Base-by-base conservation (phyloP, 2,113 vertebrate species). In the Aegotheles bennettii region DNA sequence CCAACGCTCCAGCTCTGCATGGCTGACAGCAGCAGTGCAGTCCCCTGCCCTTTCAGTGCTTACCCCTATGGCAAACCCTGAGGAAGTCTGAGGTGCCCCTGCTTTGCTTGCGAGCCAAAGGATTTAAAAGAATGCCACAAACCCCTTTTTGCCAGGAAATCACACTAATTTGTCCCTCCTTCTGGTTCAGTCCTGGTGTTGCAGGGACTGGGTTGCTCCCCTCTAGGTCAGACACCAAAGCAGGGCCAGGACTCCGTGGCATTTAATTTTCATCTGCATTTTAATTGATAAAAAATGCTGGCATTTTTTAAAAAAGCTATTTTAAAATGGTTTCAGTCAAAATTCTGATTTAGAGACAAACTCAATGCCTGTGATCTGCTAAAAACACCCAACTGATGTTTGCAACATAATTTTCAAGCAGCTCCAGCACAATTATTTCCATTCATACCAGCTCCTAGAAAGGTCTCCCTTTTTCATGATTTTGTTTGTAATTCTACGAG, bases 401-500 rank as follows among this genome's bases (percentile, higher is more conserved):
- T 26, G 76, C 65, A 79, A 64, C 89, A 59, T 67, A 40, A 92
- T 89, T 78, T 92, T 79, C 80, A 63, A 90, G 88, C 79, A 88
- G 60, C 35, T 45, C 35, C 29, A 81, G 77, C 60, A 47, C 69
- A 78, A 67, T 82, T 78, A 89, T 81, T 95, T 84, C 81, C 36
- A 70, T 91, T 84, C 64, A 67, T 24, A 89, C 35, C 64, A 56
- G 53, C 65, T 87, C 82, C 40, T 60, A 43, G 70, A 78, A 95
- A 64, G 70, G 80, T 84, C 82, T 92, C 43, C 56, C 60, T 86
- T 92, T 67, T 57, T 69, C 54, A 53, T 56, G 68, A 84, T 94
- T 91, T 94, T 94, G 93, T 93, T 96, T 97, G 94, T 80, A 94
- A 85, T 95, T 83, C 94, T 60, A 0, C 56, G 89, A 92, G 94